A percentile compares a stretch with the other conserved stretches of the same genome.
Conservation (phyloP, 2,888 invertebrate species). For the Mycalesis mineus region DNA sequence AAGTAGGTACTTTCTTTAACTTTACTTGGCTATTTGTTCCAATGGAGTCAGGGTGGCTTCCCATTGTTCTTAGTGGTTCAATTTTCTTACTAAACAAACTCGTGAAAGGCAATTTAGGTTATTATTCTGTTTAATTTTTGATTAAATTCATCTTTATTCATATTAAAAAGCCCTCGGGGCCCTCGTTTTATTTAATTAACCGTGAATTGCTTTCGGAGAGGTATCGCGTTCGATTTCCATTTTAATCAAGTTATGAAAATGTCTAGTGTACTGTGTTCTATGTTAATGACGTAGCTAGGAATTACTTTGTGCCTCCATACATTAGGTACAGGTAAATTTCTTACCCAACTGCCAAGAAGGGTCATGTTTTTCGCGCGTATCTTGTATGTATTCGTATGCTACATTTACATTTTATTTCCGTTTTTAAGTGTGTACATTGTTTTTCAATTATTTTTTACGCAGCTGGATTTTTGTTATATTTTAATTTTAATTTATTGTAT, state of each 20-base stretch:
- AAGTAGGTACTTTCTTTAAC: constrained; percentile 31
- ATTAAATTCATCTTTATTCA: constrained; percentile 46
- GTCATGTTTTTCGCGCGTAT: no score
- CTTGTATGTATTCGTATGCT: no score
- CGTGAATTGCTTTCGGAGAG: constrained; percentile 13
- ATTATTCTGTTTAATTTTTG: constrained; percentile 47
- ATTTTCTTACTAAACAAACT: constrained; percentile 44
- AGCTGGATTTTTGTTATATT: no score
- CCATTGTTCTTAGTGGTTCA: constrained; percentile 41
- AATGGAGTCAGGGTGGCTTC: constrained; percentile 33
- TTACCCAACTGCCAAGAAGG: no score
- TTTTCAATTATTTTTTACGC: no score
- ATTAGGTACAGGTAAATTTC: no score
- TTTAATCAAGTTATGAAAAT: background rate
- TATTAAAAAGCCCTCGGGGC: constrained; percentile 34
- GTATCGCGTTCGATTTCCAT: background rate
- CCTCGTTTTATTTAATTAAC: constrained; percentile 31
- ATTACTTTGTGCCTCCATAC: no score
- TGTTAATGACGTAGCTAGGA: no score
- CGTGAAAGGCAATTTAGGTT: constrained; percentile 37
- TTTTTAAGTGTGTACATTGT: no score
- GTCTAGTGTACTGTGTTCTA: background rate
- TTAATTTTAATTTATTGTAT: no score
- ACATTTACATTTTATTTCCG: no score
- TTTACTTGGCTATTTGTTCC: constrained; percentile 36